Evolutionary conservation across 2,113 vertebrate genomes (phyloP), one percentile per base, ranked within the genome.

Genomic region (Uropsilus gracilis): DNA sequence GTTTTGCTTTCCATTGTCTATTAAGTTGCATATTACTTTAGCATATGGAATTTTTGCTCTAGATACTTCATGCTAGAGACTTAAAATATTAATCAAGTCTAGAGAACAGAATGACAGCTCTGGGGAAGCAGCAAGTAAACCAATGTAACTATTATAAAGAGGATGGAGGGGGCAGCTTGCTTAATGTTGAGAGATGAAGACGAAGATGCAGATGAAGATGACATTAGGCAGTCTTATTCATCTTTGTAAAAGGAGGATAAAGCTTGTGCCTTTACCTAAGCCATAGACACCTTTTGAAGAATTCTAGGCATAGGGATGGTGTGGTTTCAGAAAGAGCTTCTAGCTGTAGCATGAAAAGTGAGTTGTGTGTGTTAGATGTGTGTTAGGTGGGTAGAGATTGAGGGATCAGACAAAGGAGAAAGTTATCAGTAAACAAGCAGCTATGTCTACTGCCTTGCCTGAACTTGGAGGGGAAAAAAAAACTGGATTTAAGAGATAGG

Each of bases 391-490:
- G 6, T 14, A 82, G 28, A n/a, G 22, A 13, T 5, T 50, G 34
- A 8, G 12, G n/a, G 2, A 28, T 48, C 39, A 77, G 55, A 46
- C 26, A 59, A 81, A 81, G 8, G 55, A 26, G 34, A 9, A 68
- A 55, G 81, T 10, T 34, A 53, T 24, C 64, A 92, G 50, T 2
- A 86, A 44, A 39, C 9, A 42, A 22, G 66, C 59, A 24, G 28
- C 6, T 13, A 2, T 37, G 28, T 82, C 28, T 72, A 39, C 66
- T 82, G 55, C 32, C 12, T 78, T 59, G 4, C 28, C 16, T 55
- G 84, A 80, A 91, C n/a, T 30, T 76, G 78, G 14, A 93, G 39
- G n/a, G n/a, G n/a, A n/a, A 42, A 26, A 80, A 93, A 59, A 44
- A 26, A 11, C 4, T 80, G 46, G 12, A 75, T 39, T 66, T 53